Conservation (phyloP, 2,888 invertebrate species). For the Tetropium fuscum region DNA sequence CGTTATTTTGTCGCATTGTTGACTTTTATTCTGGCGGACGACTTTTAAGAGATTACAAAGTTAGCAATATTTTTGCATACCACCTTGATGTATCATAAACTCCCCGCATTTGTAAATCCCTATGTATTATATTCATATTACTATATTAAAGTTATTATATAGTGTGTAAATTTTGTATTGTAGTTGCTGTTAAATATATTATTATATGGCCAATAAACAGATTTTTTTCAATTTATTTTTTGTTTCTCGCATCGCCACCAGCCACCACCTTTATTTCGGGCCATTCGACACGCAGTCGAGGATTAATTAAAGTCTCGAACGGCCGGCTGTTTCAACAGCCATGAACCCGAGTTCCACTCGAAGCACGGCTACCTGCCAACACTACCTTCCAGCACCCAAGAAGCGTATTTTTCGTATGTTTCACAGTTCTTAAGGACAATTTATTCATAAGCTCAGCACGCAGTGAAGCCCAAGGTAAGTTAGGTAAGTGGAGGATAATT, state of each 20-base stretch:
- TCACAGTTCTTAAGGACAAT: too few species aligned
- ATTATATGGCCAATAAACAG: slow-evolving; percentile 79
- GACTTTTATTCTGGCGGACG: slow-evolving; percentile 63
- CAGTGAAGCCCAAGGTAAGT: too few species aligned
- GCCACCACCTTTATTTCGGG: slow-evolving; percentile 20
- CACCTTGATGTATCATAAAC: slow-evolving; percentile 65
- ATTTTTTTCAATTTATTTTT: slow-evolving; percentile 70
- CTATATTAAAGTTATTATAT: slow-evolving; percentile 72
- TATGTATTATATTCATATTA: slow-evolving; percentile 68
- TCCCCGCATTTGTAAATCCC: slow-evolving; percentile 63
- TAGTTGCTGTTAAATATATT: slow-evolving; percentile 81
- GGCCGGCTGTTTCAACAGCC: slow-evolving; percentile 55
- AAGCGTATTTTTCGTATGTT: too few species aligned
- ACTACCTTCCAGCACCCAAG: too few species aligned
- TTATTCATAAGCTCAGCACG: too few species aligned
- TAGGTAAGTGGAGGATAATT: too few species aligned
- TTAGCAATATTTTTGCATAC: slow-evolving; percentile 69
- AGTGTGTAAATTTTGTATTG: slow-evolving; percentile 82
- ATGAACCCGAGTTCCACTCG: too few species aligned
- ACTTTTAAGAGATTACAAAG: slow-evolving; percentile 62
- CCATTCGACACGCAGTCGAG: slow-evolving; percentile 7
- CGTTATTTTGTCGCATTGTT: slow-evolving; percentile 61
- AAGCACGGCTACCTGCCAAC: too few species aligned
- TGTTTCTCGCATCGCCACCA: slow-evolving; percentile 22
- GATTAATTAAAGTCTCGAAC: slow-evolving; percentile 56